These are phyloP conservation scores for Ispidina picta DNA, from an alignment of 2,797 vertebrate species.

Conservation along the genomic window DNA sequence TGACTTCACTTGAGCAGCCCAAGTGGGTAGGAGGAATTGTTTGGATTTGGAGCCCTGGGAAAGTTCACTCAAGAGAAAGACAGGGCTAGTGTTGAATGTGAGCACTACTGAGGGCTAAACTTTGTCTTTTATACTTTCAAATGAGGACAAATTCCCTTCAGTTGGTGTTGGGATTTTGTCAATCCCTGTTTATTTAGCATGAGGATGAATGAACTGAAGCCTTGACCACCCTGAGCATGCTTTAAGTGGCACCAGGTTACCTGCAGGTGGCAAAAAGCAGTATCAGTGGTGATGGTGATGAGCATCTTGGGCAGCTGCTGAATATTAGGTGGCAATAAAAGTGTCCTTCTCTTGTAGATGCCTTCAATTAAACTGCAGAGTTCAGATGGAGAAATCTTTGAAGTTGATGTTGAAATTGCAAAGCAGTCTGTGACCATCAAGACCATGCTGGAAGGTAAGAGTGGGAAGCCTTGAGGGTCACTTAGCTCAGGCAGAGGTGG, in stretches of 20 bases:
- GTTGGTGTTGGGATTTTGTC: neutral
- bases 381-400: constrained; percentile 98
- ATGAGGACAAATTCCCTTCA: neutral
- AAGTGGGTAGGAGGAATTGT: neutral
- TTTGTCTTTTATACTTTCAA: neutral
- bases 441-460: constrained; percentile 97
- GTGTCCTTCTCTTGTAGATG: constrained; percentile 83
- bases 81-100: neutral
- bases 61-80: neutral
- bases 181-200: neutral
- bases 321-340: neutral
- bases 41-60: neutral
- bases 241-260: neutral
- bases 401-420: constrained; percentile 98
- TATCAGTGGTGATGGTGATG: neutral
- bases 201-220: neutral
- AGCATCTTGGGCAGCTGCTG: neutral
- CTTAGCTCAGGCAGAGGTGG: neutral
- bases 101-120: neutral
- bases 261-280: neutral
- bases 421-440: constrained; percentile 99
- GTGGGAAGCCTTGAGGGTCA: constrained; percentile 76
- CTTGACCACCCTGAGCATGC: neutral
- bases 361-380: constrained; percentile 98
- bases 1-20: neutral